Percentiles rank a stretch among this genome's conserved stretches.
phyloP scores from a whole-genome alignment of 2,888 invertebrate species.

The Myathropa florea region DNA sequence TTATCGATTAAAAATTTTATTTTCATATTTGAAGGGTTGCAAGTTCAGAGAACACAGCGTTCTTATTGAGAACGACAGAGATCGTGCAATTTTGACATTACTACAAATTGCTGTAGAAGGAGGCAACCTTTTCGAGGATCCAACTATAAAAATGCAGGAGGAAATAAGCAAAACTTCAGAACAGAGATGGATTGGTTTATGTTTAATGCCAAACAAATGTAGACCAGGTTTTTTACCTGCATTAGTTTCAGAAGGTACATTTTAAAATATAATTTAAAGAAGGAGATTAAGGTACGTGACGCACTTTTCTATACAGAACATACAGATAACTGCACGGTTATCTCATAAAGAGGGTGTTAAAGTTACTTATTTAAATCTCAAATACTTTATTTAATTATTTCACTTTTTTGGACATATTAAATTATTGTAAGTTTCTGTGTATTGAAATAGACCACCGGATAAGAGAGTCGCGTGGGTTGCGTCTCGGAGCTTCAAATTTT shows the following conservation, averaged over 20 bases:
- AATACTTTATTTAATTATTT: no score
- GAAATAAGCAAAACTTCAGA: conserved; percentile 73
- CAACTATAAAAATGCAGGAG: conserved; percentile 75
- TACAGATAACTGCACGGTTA: no score
- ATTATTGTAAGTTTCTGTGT: not conserved
- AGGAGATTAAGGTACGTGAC: no score
- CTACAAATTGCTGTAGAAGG: conserved; percentile 78
- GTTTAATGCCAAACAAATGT: conserved; percentile 78
- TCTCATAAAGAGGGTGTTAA: no score
- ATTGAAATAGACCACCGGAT: conserved; percentile 73
- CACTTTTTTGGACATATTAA: not conserved
- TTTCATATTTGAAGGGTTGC: conserved; percentile 83
- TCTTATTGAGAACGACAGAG: conserved; percentile 84
- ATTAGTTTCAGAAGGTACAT: conserved; percentile 75
- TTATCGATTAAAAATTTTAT: not conserved
- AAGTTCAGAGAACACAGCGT: conserved; percentile 88
- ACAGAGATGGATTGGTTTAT: conserved; percentile 78
- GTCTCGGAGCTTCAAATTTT: conserved; percentile 68
- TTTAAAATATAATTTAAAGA: no score
- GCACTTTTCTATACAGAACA: no score
- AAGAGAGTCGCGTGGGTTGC: conserved; percentile 74
- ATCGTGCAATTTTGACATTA: conserved; percentile 84
- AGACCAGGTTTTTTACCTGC: conserved; percentile 79
- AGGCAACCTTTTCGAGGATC: conserved; percentile 76
- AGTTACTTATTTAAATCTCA: no score